Percentiles rank a stretch among this genome's conserved stretches.
Conservation (phyloP, 2,113 vertebrate species). For the Indri indri region DNA sequence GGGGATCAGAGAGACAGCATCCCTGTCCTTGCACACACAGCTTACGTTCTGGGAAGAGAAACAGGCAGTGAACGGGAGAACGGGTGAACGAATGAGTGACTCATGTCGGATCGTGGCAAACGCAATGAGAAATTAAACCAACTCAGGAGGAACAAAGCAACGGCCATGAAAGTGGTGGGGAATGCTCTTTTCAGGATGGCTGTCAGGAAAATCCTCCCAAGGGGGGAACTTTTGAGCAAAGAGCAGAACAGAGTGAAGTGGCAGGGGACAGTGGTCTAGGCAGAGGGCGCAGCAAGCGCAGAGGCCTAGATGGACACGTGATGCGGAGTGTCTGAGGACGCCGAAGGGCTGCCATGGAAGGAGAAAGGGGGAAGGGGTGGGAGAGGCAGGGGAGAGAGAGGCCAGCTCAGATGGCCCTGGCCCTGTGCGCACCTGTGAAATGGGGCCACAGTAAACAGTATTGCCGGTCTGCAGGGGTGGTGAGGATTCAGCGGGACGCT, state of each 20-base stretch:
- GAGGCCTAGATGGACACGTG: accelerated
- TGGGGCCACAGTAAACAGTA: neutral
- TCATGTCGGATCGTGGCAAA: neutral
- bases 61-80: neutral
- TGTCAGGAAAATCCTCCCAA: neutral
- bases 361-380: accelerated
- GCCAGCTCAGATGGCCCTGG: neutral
- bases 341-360: accelerated
- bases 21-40: neutral
- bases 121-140: neutral
- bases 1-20: neutral
- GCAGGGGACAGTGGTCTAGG: neutral
- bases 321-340: too few relatives aligned
- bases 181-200: neutral
- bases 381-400: neutral
- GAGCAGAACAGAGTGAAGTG: neutral
- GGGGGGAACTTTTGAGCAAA: neutral
- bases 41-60: neutral
- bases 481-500: neutral
- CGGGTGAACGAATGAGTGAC: neutral
- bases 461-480: too few relatives aligned
- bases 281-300: neutral
- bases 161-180: neutral
- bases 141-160: neutral
- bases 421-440: neutral